Base-by-base conservation (phyloP, 2,113 vertebrate species). In the Otolemur garnettii region DNA sequence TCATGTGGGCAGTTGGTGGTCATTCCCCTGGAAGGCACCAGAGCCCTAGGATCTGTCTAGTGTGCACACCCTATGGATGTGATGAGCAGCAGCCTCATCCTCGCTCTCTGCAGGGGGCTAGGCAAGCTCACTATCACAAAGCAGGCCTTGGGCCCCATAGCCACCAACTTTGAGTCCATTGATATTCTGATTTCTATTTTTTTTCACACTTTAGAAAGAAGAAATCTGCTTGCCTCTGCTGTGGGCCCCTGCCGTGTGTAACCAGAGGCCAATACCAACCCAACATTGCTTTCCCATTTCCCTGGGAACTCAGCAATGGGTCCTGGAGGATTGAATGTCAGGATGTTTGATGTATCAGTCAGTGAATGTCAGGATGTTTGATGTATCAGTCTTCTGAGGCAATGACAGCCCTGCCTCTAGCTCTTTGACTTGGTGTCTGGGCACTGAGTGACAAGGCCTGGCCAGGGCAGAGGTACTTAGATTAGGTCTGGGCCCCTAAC, bases 61-160 rank as follows among this genome's bases (percentile, higher is more conserved):
- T 4, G 4, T 60, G 18, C 8, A 22, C 22, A 80, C 53, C 75
- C 35, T 30, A 26, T 15, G 74, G 72, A 0, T 13, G 0, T 45
- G 72, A 38, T 28, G 13, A 14, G 38, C 38, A 7, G 45, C 45
- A 50, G 45, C 38, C 75, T 33, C 50, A 35, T 30, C 45, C n/a
- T 28, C 0, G 1, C 33, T 33, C 33, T 26, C 30, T 6, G 7
- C 7, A 14, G 53, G 33, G 7, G 21, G 1, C 9, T 21, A n/a
- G 55, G 38, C 1, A 0, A 55, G 74, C 82, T 0, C 0, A 45
- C 66, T 0, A 4, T 53, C 28, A 9, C 9, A 9, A 33, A 21
- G 28, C 78, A 81, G 55, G 78, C 45, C 57, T 14, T 82, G 55
- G 79, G 55, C 33, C 55, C 21, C 19, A 4, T 1, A 57, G 50